Evolutionary conservation across 64 coral and sea anemone genomes (phyloP), one percentile per base, ranked within the genome.

Genomic region (Acropora yongei): DNA sequence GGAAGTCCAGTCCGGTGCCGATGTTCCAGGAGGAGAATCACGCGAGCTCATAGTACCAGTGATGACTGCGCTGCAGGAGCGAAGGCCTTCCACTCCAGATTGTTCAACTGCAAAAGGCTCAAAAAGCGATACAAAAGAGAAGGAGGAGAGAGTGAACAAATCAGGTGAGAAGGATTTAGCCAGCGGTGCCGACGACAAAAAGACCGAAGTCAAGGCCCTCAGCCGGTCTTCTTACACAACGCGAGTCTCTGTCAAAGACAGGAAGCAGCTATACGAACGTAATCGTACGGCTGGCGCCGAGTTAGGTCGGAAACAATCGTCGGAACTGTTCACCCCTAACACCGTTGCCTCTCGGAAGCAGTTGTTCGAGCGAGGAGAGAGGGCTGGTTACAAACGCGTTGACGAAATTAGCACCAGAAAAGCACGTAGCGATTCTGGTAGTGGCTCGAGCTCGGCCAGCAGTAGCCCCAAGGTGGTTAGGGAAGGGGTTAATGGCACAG

Each of bases 171-270:
- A 30, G 13, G 43, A 2, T 39, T 46, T 47, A 18, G 44, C 72
- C 17, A n/a, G 44, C 43, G 61, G 16, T 45, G 42, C 16, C 17
- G 9, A 68, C 42, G 51, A 78, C n/a, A 80, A 82, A 77, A 80
- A 55, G 67, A 18, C 57, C 2, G 75, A 93, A 18, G 39, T 47
- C 1, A 77, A 73, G 68, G 20, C 14, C 17, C 44, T 1, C n/a
- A 76, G 47, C 58, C 55, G 72, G 45, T 75, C 86, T 4, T 47
- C 86, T 76, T 76, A 88, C 40, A 77, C 75, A 0, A 18, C 74
- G 11, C 83, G 91, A 10, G 47, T 93, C 3, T 93, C 91, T 18
- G 91, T 93, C 20, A 93, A 87, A 87, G 91, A 93, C 74, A 83
- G 91, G 10, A 75, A 68, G 8, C 84, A 71, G 58, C 91, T 87